Evolutionary conservation across 2,888 invertebrate species (phyloP).

Genomic region (Saturnia japonica): DNA sequence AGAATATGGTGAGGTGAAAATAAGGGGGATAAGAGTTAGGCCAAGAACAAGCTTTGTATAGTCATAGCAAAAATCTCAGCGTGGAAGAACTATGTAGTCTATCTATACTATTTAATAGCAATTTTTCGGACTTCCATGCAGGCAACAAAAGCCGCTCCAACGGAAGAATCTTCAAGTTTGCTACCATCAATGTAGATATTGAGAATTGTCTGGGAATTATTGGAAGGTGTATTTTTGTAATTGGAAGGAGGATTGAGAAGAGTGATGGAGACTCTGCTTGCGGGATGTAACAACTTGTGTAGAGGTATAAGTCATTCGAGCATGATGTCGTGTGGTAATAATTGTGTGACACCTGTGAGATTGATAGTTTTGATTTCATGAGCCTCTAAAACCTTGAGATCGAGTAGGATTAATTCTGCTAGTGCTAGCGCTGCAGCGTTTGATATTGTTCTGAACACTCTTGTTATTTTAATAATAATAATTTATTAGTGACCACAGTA

Average conservation of each 20-base stretch:
- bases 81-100: neutral
- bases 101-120: neutral
- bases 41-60: neutral
- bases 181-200: neutral
- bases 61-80: neutral
- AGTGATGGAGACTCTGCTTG: neutral
- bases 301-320: no score
- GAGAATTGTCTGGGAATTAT: neutral
- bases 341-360: no score
- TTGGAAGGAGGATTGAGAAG: neutral
- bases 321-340: no score
- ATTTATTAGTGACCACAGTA: no score
- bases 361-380: no score
- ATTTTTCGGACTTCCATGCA: neutral
- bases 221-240: neutral
- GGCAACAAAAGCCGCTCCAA: neutral
- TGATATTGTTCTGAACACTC: conserved; percentile 10
- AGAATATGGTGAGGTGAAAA: neutral
- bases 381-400: no score
- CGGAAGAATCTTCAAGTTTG: neutral
- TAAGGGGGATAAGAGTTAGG: neutral
- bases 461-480: neutral
- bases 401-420: neutral
- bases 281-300: neutral
- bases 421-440: neutral